Evolutionary conservation across 2,797 vertebrate species (phyloP), one percentile per base, ranked within the genome.

Genomic region (Rhabdophis nuchalis): DNA sequence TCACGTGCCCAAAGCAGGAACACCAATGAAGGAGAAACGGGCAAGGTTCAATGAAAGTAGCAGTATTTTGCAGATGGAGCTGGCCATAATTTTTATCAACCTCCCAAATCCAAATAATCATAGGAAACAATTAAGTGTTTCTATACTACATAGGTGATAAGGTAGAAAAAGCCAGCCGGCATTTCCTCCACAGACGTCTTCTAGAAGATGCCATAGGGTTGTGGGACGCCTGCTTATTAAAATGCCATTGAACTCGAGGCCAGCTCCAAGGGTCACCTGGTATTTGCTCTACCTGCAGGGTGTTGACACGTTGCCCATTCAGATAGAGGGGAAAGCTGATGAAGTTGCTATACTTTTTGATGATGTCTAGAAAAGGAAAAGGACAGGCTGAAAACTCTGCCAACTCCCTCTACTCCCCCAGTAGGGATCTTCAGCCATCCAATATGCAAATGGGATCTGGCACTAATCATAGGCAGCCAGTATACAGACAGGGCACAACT

Each of bases 341-440:
- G 85, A 99, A 99, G 97, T 99, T 99, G 97, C 99, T 99, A 97
- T 99, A 99, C 95, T 99, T 99, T 11, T 98, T 99, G 64, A 99
- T 98, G 89, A 99, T 98, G 88, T 99, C 99, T 99, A 97, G 61
- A 96, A 94, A 0, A 77, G 56, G 94, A 54, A 91, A 72, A 64
- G 92, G 52, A 94, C 10, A 0, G 52, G 10, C 25, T 85, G 77
- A 85, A 57, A 27, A 11, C 10, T 46, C 56, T 60, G 14, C 68
- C 27, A 27, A 27, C 20, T 46, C 36, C 36, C 20, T 46, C 36
- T 46, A 20, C 4, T 25, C 20, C 36, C 36, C 20, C 36, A 82
- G 10, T 46, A 23, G 20, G 36, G 72, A 25, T 82, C 36, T 82
- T 46, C 36, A 82, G 46, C 72, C 72, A 77, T 23, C 36, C 72